Conservation (phyloP, 1,140 invertebrate species). For the Mycetomoellerius zeteki region DNA sequence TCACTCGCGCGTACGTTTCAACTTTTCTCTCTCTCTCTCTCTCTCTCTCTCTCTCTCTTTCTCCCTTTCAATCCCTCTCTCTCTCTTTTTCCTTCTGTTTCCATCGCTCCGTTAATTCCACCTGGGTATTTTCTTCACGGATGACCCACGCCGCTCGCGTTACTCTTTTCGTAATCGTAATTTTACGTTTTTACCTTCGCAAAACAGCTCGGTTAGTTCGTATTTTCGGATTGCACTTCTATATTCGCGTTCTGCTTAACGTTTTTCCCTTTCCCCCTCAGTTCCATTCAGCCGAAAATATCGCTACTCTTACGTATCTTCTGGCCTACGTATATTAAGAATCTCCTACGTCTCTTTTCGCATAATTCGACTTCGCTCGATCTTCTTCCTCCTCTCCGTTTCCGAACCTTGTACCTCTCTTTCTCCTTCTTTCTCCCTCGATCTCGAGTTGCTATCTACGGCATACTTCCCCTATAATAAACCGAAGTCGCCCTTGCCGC, state of each 20-base stretch:
- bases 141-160: conserved; percentile 28
- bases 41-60: background rate
- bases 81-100: background rate
- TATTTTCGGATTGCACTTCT: conserved; percentile 34
- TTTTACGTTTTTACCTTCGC: conserved; percentile 10
- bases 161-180: background rate
- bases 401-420: background rate
- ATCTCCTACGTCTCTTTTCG: conserved; percentile 25
- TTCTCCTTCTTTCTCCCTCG: conserved; percentile 28
- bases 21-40: background rate
- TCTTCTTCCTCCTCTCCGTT: background rate
- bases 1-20: conserved; percentile 50
- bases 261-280: background rate
- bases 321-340: conserved; percentile 13
- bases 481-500: conserved; percentile 26
- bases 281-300: conserved; percentile 49
- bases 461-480: conserved; percentile 71
- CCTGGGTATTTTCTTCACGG: conserved; percentile 25
- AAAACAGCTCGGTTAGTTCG: conserved; percentile 4
- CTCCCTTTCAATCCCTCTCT: too few species aligned
- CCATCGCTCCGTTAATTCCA: conserved; percentile 44
- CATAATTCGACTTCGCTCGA: conserved; percentile 26
- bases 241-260: conserved; percentile 3
- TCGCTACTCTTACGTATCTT: conserved; percentile 15
- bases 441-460: conserved; percentile 66